Base-by-base conservation (phyloP, 2,113 vertebrate genomes). In the Lota lota region DNA sequence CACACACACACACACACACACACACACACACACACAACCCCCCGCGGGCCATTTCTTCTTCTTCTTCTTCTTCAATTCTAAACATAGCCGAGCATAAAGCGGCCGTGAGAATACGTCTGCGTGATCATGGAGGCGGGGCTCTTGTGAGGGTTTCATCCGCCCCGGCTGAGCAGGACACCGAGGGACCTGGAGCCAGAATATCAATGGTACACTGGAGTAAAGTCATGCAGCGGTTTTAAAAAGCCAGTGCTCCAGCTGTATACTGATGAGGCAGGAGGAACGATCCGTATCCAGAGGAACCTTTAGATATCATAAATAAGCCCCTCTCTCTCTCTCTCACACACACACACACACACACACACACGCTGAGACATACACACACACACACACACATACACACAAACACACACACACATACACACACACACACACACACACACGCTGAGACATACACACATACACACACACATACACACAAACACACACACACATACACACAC, bases 111-210 rank as follows among this genome's bases (percentile, higher is more conserved):
- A 5, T 65, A 83, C 75, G 76, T 73, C 75, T 77, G 75, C 83
- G 77, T 79, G 79, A 88, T 85, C 76, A 79, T 81, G 82, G 75
- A 80, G 73, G 77, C 70, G 15, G 70, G 82, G 72, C 71, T 83
- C 82, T 73, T 88, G 82, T 85, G 83, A 86, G 79, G 86, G 78
- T 83, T 84, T 84, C 79, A 83, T 84, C 76, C 83, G 79, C 74
- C 76, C 59, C 50, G 73, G 47, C 77, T 74, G 75, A 76, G 73
- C 70, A 67, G 72, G 73, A 87, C 62, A 60, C 68, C 67, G 70
- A 56, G 53, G 53, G 53, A 56, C 10, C 80, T 80, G 79, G 28
- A 67, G 63, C 68, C n/a, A 79, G 81, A 83, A 85, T 87, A 79
- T 81, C 81, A 84, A 84, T 83, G 86, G 66, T 80, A 73, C 74